Conservation (phyloP, 2,113 vertebrate genomes). For the Saiga tatarica region DNA sequence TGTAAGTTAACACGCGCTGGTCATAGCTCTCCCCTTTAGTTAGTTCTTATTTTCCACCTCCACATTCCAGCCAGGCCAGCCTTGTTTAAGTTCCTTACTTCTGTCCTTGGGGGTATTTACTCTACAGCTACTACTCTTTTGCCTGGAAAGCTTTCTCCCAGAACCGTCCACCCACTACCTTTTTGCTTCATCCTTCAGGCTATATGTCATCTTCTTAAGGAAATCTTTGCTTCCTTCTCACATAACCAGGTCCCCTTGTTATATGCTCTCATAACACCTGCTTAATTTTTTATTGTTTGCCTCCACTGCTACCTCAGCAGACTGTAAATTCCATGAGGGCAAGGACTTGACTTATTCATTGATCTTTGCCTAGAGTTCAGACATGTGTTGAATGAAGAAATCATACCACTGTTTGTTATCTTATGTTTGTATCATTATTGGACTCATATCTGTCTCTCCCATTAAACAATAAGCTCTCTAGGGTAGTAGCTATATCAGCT, state of each 20-base stretch:
- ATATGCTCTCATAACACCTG: neutral
- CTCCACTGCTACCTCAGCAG: neutral
- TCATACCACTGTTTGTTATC: neutral
- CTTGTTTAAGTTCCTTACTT: neutral
- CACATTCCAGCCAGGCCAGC: neutral
- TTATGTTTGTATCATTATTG: neutral
- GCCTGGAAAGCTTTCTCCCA: neutral
- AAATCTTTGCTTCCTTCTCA: neutral
- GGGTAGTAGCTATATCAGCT: neutral
- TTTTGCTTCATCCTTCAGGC: neutral
- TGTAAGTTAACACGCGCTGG: no score
- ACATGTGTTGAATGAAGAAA: neutral
- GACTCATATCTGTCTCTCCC: neutral
- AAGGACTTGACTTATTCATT: neutral
- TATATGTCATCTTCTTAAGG: neutral
- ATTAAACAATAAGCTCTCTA: neutral
- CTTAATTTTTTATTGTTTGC: neutral
- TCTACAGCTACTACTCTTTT: neutral
- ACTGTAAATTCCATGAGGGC: neutral
- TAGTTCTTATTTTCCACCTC: neutral
- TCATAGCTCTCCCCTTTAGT: neutral
- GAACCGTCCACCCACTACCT: neutral
- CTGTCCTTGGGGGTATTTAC: neutral
- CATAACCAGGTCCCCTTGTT: neutral
- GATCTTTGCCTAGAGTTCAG: neutral